Conservation (phyloP, 2,888 invertebrate species). For the Bellardia pandia region DNA sequence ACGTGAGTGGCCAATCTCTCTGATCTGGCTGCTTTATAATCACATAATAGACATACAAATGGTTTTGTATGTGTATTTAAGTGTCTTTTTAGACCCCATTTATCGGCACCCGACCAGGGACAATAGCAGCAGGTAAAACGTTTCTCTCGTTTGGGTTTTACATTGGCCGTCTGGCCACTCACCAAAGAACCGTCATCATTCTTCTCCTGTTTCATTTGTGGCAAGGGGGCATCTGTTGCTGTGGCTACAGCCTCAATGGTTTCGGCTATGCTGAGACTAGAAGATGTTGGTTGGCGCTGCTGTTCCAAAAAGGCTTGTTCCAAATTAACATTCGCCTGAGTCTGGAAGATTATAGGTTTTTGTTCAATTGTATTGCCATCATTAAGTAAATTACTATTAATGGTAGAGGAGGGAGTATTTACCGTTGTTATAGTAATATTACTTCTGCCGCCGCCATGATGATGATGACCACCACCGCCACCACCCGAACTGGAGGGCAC, state of each 20-base stretch:
- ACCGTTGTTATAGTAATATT: constrained; percentile 82
- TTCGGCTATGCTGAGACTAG: constrained; percentile 83
- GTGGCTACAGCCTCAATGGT: constrained; percentile 84
- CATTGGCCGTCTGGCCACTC: constrained; percentile 74
- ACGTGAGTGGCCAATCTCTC: constrained; percentile 95
- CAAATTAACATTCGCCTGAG: constrained; percentile 79
- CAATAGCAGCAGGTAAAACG: constrained; percentile 95
- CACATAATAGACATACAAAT: constrained; percentile 94
- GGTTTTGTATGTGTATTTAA: constrained; percentile 97
- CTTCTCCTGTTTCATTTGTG: constrained; percentile 83
- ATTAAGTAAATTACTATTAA: constrained; percentile 75
- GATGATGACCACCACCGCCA: constrained; percentile 80
- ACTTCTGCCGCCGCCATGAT: constrained; percentile 86
- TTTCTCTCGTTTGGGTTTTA: constrained; percentile 87
- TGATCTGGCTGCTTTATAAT: constrained; percentile 96
- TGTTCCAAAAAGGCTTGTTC: constrained; percentile 82
- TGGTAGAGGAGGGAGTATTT: constrained; percentile 64
- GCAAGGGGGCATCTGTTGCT: constrained; percentile 81
- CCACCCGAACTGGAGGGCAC: constrained; percentile 80
- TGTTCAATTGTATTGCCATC: constrained; percentile 81
- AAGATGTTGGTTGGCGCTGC: constrained; percentile 83
- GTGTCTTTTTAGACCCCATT: constrained; percentile 96
- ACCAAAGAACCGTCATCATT: constrained; percentile 79
- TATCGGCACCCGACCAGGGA: constrained; percentile 96
- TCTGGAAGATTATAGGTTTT: constrained; percentile 80